These are phyloP conservation scores for Helarctos malayanus DNA, from an alignment of 2,797 vertebrate species.

Conservation along the genomic window DNA sequence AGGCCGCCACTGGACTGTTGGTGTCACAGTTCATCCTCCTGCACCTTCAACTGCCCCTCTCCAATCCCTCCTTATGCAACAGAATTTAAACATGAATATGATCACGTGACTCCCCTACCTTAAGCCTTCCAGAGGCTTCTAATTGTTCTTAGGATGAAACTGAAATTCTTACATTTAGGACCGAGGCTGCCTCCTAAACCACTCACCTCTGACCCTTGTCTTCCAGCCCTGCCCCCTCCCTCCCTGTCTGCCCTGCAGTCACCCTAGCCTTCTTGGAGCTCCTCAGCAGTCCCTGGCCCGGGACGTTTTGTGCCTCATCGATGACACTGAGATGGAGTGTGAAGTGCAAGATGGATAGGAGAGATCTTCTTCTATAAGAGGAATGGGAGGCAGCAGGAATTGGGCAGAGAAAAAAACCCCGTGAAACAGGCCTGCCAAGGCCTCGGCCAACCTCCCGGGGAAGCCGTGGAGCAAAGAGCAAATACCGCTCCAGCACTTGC, in stretches of 20 bases:
- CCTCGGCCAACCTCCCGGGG: background rate
- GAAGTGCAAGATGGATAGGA: background rate
- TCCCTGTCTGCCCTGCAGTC: background rate
- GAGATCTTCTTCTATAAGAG: background rate
- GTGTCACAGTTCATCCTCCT: background rate
- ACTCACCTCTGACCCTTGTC: background rate
- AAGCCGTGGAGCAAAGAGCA: background rate
- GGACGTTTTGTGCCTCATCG: background rate
- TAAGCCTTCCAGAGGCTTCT: background rate
- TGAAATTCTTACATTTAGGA: background rate
- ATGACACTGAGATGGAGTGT: background rate
- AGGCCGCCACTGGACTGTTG: background rate
- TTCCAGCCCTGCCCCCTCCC: background rate
- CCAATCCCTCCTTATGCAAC: background rate
- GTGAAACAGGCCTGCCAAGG: background rate
- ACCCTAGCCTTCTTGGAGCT: background rate
- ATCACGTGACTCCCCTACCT: background rate
- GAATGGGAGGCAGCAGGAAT: background rate
- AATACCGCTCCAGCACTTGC: background rate
- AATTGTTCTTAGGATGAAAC: conserved; percentile 10
- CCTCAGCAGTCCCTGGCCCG: background rate
- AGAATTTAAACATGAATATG: conserved; percentile 13
- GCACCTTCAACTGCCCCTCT: background rate
- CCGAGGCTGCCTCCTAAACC: background rate
- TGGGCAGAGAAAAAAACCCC: background rate